These are phyloP conservation scores for Pangasius larnaudii DNA, from an alignment of 2,797 vertebrate species.

Conservation along the genomic window DNA sequence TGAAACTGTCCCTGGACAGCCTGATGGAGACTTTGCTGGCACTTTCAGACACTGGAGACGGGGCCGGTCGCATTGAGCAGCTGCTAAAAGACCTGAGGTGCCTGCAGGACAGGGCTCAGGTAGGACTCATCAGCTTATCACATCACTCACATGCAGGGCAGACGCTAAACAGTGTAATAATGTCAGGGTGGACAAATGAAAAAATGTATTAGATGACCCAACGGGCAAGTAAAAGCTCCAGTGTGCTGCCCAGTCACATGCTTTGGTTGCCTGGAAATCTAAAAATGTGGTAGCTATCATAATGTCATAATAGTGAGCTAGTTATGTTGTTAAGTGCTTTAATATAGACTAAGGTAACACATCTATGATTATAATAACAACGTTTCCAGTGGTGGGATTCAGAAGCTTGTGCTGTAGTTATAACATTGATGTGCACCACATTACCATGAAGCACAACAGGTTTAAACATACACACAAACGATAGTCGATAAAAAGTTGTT, in stretches of 20 bases:
- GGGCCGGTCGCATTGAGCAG: constrained; percentile 80
- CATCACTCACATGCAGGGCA: neutral
- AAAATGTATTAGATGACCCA: neutral
- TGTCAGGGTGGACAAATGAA: neutral
- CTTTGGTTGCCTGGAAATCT: neutral
- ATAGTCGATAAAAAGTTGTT: neutral
- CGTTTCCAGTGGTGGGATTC: neutral
- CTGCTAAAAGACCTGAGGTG: constrained; percentile 84
- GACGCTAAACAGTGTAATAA: neutral
- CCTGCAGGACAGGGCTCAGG: constrained; percentile 88
- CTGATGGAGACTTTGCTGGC: constrained; percentile 78
- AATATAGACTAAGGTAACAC: neutral
- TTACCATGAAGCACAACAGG: neutral
- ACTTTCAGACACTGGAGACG: constrained; percentile 83
- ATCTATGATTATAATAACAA: neutral
- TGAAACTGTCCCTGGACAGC: constrained; percentile 84
- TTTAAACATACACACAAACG: neutral
- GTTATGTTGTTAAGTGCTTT: neutral
- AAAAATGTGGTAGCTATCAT: neutral
- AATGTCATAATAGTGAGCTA: neutral
- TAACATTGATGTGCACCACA: neutral
- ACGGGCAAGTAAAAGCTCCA: neutral
- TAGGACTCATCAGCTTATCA: constrained; percentile 54
- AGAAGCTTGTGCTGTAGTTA: neutral
- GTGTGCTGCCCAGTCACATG: neutral